phyloP scores from a whole-genome alignment of 37 sponge, comb jelly and placozoan species.

The Beroe forskalii region DNA sequence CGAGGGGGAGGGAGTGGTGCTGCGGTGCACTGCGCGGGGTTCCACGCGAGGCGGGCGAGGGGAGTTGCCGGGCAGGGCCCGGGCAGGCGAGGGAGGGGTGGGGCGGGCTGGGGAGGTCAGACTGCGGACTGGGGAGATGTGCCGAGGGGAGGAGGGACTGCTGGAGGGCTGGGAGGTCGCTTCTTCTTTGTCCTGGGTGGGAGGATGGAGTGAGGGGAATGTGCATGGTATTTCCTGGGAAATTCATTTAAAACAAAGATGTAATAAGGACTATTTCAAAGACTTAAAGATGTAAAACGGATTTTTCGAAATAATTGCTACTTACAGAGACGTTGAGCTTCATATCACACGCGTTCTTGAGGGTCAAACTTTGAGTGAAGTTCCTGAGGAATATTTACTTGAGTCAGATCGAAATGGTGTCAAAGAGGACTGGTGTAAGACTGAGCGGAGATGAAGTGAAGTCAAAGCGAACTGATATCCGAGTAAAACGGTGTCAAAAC shows the following conservation, averaged over 20 bases:
- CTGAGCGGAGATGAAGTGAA: not conserved
- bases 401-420: not conserved
- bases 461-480: too few relatives aligned
- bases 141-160: slow-evolving; percentile 51
- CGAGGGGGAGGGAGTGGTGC: not conserved
- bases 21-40: not conserved
- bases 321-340: slow-evolving; percentile 58
- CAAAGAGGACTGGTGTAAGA: not conserved
- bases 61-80: not conserved
- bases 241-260: too few relatives aligned
- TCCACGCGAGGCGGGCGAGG: not conserved
- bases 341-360: slow-evolving; percentile 36
- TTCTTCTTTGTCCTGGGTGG: slow-evolving; percentile 14
- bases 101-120: slow-evolving; percentile 41
- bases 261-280: too few relatives aligned
- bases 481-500: not conserved
- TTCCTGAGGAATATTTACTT: not conserved
- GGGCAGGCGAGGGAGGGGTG: not conserved
- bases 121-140: slow-evolving; percentile 23
- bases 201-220: not conserved
- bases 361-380: slow-evolving; percentile 56
- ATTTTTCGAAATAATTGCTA: not conserved
- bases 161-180: not conserved
- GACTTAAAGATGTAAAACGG: not conserved
- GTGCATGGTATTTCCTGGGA: too few relatives aligned